Percentiles rank a stretch among this genome's conserved stretches.
Evolutionary conservation across 2,888 invertebrate species (phyloP).

Genomic region (Heliconius cydno): DNA sequence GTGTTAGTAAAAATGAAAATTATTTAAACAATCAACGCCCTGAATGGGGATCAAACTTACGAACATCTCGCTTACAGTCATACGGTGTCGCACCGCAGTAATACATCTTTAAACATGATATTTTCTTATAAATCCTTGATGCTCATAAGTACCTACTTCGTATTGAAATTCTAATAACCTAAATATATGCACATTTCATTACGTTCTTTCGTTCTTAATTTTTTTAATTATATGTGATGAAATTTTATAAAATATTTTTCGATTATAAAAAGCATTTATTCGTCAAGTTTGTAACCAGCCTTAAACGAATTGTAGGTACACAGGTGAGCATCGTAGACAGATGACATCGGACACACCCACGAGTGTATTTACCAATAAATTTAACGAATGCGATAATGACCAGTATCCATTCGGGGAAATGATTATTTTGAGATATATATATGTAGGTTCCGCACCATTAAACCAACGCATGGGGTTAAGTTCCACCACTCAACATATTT

Average conservation of each 20-base stretch:
- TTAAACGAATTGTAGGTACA: slow-evolving; percentile 21
- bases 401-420: background rate
- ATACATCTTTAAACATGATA: background rate
- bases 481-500: background rate
- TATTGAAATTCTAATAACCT: too few species aligned
- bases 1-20: too few species aligned
- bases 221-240: too few species aligned
- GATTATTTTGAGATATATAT: background rate
- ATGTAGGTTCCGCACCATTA: background rate
- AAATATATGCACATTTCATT: too few species aligned
- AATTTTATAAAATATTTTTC: background rate
- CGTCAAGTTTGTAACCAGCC: slow-evolving; percentile 5
- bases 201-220: too few species aligned
- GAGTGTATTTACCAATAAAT: slow-evolving; percentile 40
- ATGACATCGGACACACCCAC: slow-evolving; percentile 43
- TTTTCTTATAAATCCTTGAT: background rate
- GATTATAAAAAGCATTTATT: background rate
- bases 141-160: background rate
- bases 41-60: too few species aligned
- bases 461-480: background rate
- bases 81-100: background rate
- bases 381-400: slow-evolving; percentile 33
- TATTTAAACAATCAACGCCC: too few species aligned
- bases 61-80: too few species aligned
- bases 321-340: slow-evolving; percentile 31